Evolutionary conservation across 2,113 vertebrate genomes (phyloP).

Genomic region (Promerops cafer): DNA sequence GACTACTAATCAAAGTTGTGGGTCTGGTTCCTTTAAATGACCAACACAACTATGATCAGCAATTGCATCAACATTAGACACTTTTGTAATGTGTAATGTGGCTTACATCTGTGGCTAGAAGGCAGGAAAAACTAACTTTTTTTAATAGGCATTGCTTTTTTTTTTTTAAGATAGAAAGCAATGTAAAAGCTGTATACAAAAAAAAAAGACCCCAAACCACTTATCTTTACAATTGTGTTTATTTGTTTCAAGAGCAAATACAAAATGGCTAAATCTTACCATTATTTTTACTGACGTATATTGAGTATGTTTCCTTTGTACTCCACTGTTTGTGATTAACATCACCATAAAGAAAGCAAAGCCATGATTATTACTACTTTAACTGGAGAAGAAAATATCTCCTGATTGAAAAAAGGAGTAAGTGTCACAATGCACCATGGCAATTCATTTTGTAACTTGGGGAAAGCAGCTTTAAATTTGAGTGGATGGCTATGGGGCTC

Average conservation of each 20-base stretch:
- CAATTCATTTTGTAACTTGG: background rate
- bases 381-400: background rate
- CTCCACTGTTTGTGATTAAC: background rate
- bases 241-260: background rate
- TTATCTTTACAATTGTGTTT: background rate
- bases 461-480: background rate
- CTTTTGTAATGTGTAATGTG: background rate
- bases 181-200: background rate
- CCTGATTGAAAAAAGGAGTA: background rate
- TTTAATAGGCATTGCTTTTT: background rate
- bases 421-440: background rate
- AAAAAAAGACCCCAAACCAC: background rate
- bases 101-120: background rate
- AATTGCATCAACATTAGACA: background rate
- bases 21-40: constrained; percentile 8
- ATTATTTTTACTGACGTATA: background rate
- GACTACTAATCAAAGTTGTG: background rate
- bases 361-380: background rate
- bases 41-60: background rate
- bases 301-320: background rate
- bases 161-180: background rate
- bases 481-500: background rate
- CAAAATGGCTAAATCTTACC: background rate
- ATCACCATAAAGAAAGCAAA: background rate
- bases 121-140: background rate